A percentile compares a stretch with the other conserved stretches of the same genome.
Evolutionary conservation across 2,113 vertebrate species (phyloP).

Genomic region (Circaetus gallicus): DNA sequence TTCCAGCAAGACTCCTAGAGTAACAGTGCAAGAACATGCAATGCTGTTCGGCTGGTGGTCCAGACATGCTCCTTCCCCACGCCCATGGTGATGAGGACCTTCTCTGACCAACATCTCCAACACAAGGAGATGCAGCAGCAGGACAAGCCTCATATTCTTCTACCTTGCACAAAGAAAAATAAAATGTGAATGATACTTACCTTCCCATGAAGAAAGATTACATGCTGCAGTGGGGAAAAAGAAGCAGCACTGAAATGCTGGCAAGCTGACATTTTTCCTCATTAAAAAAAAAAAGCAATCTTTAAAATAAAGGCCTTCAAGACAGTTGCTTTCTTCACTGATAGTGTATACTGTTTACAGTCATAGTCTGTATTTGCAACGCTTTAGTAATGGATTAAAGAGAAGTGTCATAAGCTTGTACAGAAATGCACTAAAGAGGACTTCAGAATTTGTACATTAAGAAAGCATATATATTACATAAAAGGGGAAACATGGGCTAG

Average conservation of each 20-base stretch:
- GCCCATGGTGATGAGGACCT: not conserved
- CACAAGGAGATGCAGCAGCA: not conserved
- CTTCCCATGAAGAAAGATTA: not conserved
- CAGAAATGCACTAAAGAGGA: not conserved
- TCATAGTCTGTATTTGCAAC: not conserved
- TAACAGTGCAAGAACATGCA: not conserved
- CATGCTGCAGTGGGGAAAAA: not conserved
- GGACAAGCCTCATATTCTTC: not conserved
- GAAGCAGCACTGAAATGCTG: not conserved
- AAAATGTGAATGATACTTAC: not conserved
- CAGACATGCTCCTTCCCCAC: not conserved
- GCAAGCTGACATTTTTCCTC: not conserved
- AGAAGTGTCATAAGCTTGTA: not conserved
- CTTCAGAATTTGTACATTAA: not conserved
- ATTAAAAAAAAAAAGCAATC: not conserved
- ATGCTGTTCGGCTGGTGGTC: not conserved
- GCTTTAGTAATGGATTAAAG: not conserved
- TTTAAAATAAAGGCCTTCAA: not conserved
- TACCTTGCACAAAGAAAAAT: not conserved
- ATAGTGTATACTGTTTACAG: not conserved
- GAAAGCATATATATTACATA: not conserved
- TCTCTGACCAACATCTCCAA: not conserved
- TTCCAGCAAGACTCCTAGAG: conserved; percentile 1
- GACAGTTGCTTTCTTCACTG: accelerated
- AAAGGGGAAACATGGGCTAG: not conserved